Conservation (phyloP, 2,888 invertebrate genomes). For the Limenitis camilla region DNA sequence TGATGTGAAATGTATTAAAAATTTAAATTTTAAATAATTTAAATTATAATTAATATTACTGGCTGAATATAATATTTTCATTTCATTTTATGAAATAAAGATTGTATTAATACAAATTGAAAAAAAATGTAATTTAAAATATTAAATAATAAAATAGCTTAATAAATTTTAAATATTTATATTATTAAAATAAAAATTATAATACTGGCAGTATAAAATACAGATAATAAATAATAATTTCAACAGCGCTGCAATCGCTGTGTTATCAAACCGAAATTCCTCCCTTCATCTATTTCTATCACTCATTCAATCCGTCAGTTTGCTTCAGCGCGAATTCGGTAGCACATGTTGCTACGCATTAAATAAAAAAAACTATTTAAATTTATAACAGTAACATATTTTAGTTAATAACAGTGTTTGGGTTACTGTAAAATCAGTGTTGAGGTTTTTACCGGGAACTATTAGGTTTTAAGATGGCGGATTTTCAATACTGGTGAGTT, state of each 20-base stretch:
- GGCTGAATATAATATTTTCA: no score
- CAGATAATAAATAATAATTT: constrained; percentile 4
- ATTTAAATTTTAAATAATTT: no score
- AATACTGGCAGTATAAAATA: background rate
- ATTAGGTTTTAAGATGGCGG: constrained; percentile 29
- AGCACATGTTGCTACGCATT: constrained; percentile 2
- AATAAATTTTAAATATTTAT: no score
- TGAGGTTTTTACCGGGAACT: constrained; percentile 28
- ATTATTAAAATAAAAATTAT: no score
- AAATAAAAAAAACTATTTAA: background rate
- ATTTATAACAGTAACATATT: background rate
- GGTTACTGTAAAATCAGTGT: constrained; percentile 10
- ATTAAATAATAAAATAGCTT: no score
- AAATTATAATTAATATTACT: no score
- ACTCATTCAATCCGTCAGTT: constrained; percentile 46
- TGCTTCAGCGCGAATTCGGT: constrained; percentile 33
- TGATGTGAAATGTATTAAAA: no score
- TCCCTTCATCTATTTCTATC: constrained; percentile 64
- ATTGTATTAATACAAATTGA: no score
- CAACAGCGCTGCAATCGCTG: constrained; percentile 39
- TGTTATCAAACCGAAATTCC: constrained; percentile 32
- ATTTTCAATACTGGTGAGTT: constrained; percentile 15
- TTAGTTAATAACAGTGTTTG: no score
- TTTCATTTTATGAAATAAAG: no score
- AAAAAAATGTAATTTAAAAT: no score